Evolutionary conservation across 2,888 invertebrate genomes (phyloP), one percentile per base, ranked within the genome.

Genomic region (Fragum fragum): DNA sequence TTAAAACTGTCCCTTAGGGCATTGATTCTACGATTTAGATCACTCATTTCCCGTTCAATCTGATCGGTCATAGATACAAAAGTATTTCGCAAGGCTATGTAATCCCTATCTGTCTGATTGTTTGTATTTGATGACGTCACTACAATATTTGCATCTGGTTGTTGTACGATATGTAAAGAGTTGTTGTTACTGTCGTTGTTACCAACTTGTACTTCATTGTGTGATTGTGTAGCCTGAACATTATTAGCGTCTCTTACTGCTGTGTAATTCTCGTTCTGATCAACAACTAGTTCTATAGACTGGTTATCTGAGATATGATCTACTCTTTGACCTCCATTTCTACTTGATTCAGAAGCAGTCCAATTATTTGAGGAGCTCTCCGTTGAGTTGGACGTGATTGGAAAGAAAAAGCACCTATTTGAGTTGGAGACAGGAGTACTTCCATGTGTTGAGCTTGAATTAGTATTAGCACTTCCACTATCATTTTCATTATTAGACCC

Each of bases 21-120:
- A 26, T 82, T 89, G n/a, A 92, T 90, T 59, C 92, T 78, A 1
- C 87, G 77, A 77, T 90, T 89, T 16, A 92, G 78, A 73, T 90
- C 90, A 32, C 85, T 87, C 83, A 92, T 90, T 83, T 91, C 89
- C 29, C 85, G 81, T 74, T 89, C 89, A 36, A 90, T 84, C 52
- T 88, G 83, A 23, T 87, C 84, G 11, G 90, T 90, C 74, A 90
- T 88, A 0, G 85, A 79, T 6, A 84, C 87, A 79, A 88, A 86
- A 72, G 86, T 87, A 42, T 86, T 82, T 26, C 86, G 69, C 21
- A 83, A 39, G n/a, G 63, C 16, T 3, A 71, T 36, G 21, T 82
- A 71, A 32, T 55, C 57, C 36, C 28, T 53, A 11, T 71, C 36
- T 11, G 21, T 18, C 36, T 71, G 53, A 1, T n/a, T 29, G 16